Evolutionary conservation across 2,113 vertebrate species (phyloP).

Genomic region (Neofelis nebulosa): DNA sequence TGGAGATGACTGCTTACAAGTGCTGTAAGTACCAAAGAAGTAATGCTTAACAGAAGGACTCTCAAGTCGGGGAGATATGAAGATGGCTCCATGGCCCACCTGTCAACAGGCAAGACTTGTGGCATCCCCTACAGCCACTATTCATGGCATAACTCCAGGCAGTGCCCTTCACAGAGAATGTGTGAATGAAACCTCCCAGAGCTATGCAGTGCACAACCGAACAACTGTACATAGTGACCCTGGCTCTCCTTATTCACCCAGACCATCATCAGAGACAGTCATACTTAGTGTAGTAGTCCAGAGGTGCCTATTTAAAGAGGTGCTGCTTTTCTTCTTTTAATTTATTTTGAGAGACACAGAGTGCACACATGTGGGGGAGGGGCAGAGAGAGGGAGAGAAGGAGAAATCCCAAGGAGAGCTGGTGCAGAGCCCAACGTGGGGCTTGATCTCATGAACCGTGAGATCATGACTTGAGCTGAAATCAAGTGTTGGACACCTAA

Average conservation of each 20-base stretch:
- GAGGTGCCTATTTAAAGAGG: neutral
- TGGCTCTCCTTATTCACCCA: neutral
- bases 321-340: neutral
- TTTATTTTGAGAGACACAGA: no score
- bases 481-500: no score
- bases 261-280: neutral
- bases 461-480: no score
- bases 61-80: neutral
- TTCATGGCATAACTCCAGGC: neutral
- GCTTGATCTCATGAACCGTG: no score
- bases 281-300: no score
- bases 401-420: no score
- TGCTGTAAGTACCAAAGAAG: neutral
- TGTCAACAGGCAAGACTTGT: neutral
- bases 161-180: neutral
- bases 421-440: no score
- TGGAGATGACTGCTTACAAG: neutral
- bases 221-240: neutral
- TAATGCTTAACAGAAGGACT: neutral
- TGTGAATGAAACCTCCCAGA: neutral
- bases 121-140: neutral
- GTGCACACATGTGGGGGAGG: no score
- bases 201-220: neutral
- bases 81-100: neutral
- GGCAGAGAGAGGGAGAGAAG: no score